Percentiles rank a stretch among this genome's conserved stretches.
Evolutionary conservation across 2,888 invertebrate species (phyloP).

Genomic region (Ferrisia virgata): DNA sequence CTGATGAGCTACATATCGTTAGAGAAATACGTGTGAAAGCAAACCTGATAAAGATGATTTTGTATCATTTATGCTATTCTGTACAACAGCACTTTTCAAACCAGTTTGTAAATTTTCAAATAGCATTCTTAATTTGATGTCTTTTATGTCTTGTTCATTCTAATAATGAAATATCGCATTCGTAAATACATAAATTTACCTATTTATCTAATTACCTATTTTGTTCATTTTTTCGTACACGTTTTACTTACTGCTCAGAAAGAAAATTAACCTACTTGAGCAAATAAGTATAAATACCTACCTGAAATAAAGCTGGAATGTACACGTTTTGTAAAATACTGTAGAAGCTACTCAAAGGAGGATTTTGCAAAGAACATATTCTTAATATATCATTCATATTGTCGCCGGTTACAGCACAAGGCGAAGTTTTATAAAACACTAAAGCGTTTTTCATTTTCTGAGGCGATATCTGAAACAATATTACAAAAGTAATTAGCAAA

Average conservation of each 20-base stretch:
- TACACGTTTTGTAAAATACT: constrained; percentile 63
- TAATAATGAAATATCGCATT: no score
- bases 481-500: neutral
- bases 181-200: constrained; percentile 10
- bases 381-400: constrained; percentile 60
- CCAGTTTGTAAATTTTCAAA: constrained; percentile 54
- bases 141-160: constrained; percentile 53
- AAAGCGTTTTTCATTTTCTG: constrained; percentile 50
- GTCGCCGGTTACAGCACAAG: constrained; percentile 60
- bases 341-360: constrained; percentile 61
- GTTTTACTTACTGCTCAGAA: no score
- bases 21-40: constrained; percentile 33
- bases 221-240: no score
- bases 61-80: neutral
- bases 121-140: constrained; percentile 55
- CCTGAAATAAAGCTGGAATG: constrained; percentile 56
- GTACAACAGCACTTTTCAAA: constrained; percentile 47
- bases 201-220: neutral
- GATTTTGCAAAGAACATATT: constrained; percentile 61
- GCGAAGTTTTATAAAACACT: constrained; percentile 63
- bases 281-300: constrained; percentile 47
- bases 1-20: no score
- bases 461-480: constrained; percentile 5
- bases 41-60: constrained; percentile 33
- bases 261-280: no score